Percentiles rank a stretch among this genome's conserved stretches.
Conservation (phyloP, 2,888 invertebrate genomes). For the Amiota mariae region DNA sequence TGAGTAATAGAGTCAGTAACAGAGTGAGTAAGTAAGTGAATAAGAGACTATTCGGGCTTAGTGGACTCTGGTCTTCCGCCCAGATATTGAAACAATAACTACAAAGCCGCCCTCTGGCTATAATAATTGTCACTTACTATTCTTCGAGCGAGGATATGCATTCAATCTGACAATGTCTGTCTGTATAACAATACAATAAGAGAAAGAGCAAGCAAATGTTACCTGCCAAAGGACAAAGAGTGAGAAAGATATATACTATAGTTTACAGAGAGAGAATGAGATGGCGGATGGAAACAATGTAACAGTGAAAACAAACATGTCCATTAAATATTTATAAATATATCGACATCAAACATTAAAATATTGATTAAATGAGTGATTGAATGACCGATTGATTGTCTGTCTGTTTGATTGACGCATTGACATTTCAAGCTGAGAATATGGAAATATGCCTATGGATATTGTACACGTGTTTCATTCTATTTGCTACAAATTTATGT, state of each 20-base stretch:
- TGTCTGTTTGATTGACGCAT: background rate
- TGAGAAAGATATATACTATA: background rate
- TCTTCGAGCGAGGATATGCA: background rate
- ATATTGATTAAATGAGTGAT: conserved; percentile 12
- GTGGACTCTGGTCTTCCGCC: background rate
- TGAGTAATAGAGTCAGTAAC: no score
- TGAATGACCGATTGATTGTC: background rate
- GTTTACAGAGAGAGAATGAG: background rate
- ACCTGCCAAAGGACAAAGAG: background rate
- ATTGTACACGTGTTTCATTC: no score
- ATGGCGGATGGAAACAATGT: background rate
- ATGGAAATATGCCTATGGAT: no score
- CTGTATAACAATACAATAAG: background rate
- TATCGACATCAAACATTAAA: conserved; percentile 16
- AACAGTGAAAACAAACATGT: background rate
- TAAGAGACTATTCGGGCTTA: no score
- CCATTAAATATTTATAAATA: conserved; percentile 24
- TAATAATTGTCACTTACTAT: conserved; percentile 28
- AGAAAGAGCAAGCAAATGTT: background rate
- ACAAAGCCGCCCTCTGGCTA: conserved; percentile 8
- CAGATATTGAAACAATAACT: no score
- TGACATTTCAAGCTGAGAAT: background rate
- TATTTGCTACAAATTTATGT: no score
- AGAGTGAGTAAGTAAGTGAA: no score
- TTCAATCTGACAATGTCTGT: background rate